Evolutionary conservation across 2,888 invertebrate genomes (phyloP), one percentile per base, ranked within the genome.

Genomic region (Coremacera marginata): DNA sequence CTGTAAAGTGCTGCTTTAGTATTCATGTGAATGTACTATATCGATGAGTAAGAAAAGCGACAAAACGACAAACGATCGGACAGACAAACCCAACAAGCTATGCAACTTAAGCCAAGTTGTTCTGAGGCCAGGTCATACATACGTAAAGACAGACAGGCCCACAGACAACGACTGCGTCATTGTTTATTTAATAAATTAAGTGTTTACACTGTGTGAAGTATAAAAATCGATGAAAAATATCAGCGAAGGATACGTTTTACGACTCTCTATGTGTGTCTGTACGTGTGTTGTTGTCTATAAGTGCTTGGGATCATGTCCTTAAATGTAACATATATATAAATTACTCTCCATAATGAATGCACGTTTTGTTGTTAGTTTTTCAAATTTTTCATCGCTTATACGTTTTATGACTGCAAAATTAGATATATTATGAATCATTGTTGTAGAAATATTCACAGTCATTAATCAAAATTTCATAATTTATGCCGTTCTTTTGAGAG

Each of bases 101-200:
- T 31, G 31, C 31, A 37, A 57, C n/a, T 22, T 3, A 19, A 22
- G 11, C 9, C 57, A 57, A 25, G 19, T 19, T 22, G 57, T 19
- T 19, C 19, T 4, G 9, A n/a, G n/a, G 57, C 3, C 19, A 31
- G 65, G 16, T n/a, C 7, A 31, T 31, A 31, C 31, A 31, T 4
- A 31, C 5, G 5, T 31, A 31, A 3, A 31, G 31, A 19, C 37
- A 16, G 37, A 37, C 19, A 8, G 65, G 44, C 9, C 5, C 3
- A 9, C 16, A 27, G 37, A n/a, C 31, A n/a, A 22, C 8, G 25
- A 16, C 37, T 52, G 31, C 70, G 70, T 31, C 70, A 52, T 60
- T 72, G 60, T 72, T 72, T 60, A 60, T 62, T 62, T 72, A 72
- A 72, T 60, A 62, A 72, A 72, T 60, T 72, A 72, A 72, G 72